Evolutionary conservation across 2,888 invertebrate genomes (phyloP).

Genomic region (Pachycephus smyrnensis): DNA sequence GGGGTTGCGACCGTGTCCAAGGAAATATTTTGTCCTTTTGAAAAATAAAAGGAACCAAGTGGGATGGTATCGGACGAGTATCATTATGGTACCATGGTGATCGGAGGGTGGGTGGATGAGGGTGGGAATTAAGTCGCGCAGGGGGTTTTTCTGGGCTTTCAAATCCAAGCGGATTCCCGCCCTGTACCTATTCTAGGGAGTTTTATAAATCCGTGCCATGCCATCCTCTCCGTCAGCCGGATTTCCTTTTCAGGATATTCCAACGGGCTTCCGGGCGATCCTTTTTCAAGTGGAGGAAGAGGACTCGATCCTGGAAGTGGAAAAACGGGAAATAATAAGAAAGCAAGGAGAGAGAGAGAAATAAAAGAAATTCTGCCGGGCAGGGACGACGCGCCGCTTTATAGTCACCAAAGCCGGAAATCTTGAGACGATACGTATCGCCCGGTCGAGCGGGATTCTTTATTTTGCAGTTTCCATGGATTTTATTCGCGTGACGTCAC

Average conservation of each 20-base stretch:
- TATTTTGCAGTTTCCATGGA: not conserved
- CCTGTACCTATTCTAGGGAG: not conserved
- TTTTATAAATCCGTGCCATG: not conserved
- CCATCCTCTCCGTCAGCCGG: not conserved
- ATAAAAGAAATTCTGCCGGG: not conserved
- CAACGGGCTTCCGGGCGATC: not conserved
- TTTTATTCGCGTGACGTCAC: not conserved
- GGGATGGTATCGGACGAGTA: not conserved
- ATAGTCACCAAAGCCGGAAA: not conserved
- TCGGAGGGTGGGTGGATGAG: not conserved
- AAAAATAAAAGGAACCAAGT: not conserved
- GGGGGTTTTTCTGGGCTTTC: not conserved
- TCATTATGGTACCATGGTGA: not conserved
- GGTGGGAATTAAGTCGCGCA: not conserved
- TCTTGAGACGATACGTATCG: not conserved
- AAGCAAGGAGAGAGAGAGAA: not conserved
- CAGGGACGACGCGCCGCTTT: not conserved
- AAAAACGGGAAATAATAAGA: not conserved
- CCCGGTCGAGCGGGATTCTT: not conserved
- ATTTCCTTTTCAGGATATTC: not conserved
- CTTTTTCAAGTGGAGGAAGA: not conserved
- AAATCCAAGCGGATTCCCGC: not conserved
- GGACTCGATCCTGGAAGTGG: not conserved
- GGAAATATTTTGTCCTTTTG: not conserved
- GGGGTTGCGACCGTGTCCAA: not conserved